Evolutionary conservation across 2,113 vertebrate species (phyloP).

Genomic region (Lates calcarifer): DNA sequence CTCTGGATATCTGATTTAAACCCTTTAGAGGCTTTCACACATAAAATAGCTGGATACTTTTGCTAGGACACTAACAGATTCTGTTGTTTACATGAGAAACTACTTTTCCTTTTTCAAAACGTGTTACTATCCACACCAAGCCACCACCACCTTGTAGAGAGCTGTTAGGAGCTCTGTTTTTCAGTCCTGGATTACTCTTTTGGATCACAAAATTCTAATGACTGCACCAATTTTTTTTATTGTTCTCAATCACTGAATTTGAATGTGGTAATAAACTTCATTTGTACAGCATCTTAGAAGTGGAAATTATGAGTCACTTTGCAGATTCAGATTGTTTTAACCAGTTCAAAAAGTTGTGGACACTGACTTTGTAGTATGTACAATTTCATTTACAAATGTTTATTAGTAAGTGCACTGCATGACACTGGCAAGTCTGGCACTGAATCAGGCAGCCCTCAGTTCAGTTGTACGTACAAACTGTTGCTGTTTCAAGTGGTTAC

Average conservation of each 20-base stretch:
- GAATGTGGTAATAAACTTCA: background rate
- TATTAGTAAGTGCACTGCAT: too few species aligned
- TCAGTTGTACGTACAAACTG: background rate
- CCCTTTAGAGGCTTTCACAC: slow-evolving; percentile 1
- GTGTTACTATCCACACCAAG: slow-evolving; percentile 6
- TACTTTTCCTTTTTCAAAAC: background rate
- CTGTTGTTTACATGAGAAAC: background rate
- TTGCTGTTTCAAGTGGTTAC: background rate
- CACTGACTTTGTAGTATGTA: background rate
- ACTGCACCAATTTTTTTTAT: background rate
- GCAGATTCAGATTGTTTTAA: background rate
- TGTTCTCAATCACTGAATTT: background rate
- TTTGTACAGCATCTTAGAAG: background rate
- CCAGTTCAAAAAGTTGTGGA: background rate
- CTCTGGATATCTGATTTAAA: slow-evolving; percentile 39
- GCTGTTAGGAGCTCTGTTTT: background rate
- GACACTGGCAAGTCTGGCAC: background rate
- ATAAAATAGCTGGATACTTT: slow-evolving; percentile 16
- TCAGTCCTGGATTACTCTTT: background rate
- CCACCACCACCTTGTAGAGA: background rate
- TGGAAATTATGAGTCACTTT: background rate
- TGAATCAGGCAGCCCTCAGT: background rate
- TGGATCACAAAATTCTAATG: background rate
- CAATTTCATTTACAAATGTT: background rate
- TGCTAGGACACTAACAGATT: background rate